Evolutionary conservation across 2,113 vertebrate genomes (phyloP).

Genomic region (Semnornis frantzii): DNA sequence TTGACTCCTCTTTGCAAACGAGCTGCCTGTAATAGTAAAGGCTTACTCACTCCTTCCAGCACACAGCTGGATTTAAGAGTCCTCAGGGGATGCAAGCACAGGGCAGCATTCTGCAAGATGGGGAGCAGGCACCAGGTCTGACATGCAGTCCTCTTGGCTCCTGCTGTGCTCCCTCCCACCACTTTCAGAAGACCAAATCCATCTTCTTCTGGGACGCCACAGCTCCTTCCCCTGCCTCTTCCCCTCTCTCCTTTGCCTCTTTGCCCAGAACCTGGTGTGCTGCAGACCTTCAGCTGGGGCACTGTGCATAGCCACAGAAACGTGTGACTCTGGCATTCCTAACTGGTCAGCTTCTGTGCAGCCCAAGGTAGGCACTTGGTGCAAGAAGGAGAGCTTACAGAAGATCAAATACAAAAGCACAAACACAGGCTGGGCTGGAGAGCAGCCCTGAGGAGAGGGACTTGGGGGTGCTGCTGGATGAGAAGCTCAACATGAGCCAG

Average conservation of each 20-base stretch:
- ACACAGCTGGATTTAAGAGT: neutral
- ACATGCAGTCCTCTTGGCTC: neutral
- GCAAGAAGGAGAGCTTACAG: neutral
- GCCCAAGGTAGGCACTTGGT: neutral
- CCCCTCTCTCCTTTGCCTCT: neutral
- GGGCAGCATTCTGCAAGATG: neutral
- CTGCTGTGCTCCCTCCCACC: neutral
- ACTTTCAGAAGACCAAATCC: neutral
- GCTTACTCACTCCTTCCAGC: conserved; percentile 13
- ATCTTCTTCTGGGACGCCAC: neutral
- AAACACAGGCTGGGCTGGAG: too few species aligned
- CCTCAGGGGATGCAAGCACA: neutral
- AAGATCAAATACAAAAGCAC: neutral
- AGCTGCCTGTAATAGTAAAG: neutral
- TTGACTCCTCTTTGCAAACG: neutral
- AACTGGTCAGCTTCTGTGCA: neutral
- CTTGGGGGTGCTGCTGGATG: too few species aligned
- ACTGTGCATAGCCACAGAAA: neutral
- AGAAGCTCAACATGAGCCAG: too few species aligned
- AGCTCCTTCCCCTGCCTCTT: neutral
- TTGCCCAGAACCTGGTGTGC: neutral
- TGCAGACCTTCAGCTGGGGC: neutral
- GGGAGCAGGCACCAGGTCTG: neutral
- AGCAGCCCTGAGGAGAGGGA: too few species aligned
- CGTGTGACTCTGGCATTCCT: neutral